A percentile compares a stretch with the other conserved stretches of the same genome.
phyloP scores from a whole-genome alignment of 2,113 vertebrate genomes.

The Acanthochromis polyacanthus region DNA sequence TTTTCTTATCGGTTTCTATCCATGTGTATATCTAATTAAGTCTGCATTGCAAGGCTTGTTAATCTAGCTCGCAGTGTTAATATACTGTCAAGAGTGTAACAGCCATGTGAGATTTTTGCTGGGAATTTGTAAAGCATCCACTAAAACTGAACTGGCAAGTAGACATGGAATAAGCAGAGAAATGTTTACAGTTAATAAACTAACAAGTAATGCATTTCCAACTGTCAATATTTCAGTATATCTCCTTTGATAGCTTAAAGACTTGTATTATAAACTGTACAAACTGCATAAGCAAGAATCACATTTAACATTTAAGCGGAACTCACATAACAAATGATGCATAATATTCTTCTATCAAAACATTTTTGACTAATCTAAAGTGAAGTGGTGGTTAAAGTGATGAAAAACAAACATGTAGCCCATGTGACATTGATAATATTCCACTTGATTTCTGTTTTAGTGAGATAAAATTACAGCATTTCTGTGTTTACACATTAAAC shows the following conservation, averaged over 20 bases:
- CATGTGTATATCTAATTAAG: not conserved
- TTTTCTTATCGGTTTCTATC: not conserved
- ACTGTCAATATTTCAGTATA: not conserved
- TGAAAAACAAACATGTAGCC: too few species aligned
- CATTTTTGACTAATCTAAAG: not conserved
- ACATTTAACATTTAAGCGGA: not conserved
- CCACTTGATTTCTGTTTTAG: too few species aligned
- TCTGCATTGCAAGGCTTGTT: constrained; percentile 2
- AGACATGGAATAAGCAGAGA: not conserved
- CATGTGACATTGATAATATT: too few species aligned
- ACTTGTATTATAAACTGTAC: too few species aligned
- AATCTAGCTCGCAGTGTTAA: not conserved
- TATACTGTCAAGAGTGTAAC: not conserved
- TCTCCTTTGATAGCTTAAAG: not conserved
- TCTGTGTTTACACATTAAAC: not conserved
- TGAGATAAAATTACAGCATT: not conserved
- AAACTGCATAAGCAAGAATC: too few species aligned
- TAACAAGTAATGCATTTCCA: not conserved
- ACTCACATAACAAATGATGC: not conserved
- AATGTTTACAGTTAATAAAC: not conserved
- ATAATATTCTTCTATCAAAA: not conserved
- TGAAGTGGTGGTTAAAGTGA: not conserved
- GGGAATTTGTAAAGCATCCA: not conserved
- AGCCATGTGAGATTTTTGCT: not conserved
- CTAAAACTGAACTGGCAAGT: not conserved